Base-by-base conservation (phyloP, 2,888 invertebrate species). In the Cepaea hortensis region DNA sequence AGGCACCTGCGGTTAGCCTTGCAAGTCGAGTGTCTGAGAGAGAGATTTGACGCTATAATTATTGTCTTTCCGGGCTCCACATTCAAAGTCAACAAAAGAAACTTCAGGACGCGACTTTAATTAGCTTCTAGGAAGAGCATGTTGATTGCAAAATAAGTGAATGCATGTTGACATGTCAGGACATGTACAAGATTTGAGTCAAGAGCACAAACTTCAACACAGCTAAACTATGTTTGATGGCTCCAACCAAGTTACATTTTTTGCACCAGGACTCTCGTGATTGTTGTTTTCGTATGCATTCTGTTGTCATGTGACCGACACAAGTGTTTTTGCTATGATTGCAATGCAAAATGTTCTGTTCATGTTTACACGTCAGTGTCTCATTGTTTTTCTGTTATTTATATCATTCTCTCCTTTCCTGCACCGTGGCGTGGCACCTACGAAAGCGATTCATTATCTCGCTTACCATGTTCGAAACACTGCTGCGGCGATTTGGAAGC, bases 1-100 rank as follows among this genome's bases (percentile, higher is more conserved):
- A 23, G 18, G 61, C 82, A 82, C 82, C 82, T 82, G 82, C 82
- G 72, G 82, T 70, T 48, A 81, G 68, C 70, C 1, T 61, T 81
- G 48, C 46, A 70, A 81, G 81, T 70, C 68, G 65, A 70, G 70
- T 48, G 70, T 48, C 46, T 68, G 20, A 46, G 81, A 81, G 20
- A 70, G 80, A 55, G 50, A 61, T 81, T 81, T 81, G 1, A 50
- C 13, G 70, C 4, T n/a, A 9, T 70, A 70, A 68, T 81, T 68
- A 81, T 81, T 48, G 81, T 81, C 81, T 81, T 48, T 81, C 48
- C 35, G 15, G 23, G 46, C n/a, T 35, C 70, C 3, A 20, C 11
- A 18, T 68, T 68, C 50, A 6, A 81, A 20, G 13, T 70, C 68
- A 68, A 48, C 68, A 81, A 70, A 70, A 48, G 70, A 13, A 61